A percentile compares a stretch with the other conserved stretches of the same genome.
These are phyloP conservation scores for Meteorus cinctellus DNA, from an alignment of 2,888 invertebrate genomes.

Conservation along the genomic window DNA sequence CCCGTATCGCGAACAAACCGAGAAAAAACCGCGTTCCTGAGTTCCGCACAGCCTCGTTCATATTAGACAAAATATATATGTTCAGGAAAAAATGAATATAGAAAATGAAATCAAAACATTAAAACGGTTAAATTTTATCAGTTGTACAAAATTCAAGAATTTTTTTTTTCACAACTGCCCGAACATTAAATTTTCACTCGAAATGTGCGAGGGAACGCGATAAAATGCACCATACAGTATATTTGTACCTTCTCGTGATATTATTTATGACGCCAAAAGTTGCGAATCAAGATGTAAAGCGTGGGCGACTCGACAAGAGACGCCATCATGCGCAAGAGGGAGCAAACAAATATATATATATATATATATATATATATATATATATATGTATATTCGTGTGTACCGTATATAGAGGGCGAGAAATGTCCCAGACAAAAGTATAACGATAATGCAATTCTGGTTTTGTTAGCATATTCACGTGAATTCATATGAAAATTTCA, in stretches of 20 bases:
- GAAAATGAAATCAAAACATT: background rate
- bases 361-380: conserved; percentile 30
- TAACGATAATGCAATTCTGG: conserved; percentile 27
- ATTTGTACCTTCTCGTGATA: conserved; percentile 49
- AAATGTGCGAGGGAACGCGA: conserved; percentile 33
- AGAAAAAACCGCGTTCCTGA: conserved; percentile 51
- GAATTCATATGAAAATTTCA: conserved; percentile 29
- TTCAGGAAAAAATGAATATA: background rate
- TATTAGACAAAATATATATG: background rate
- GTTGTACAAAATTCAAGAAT: background rate
- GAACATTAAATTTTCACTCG: conserved; percentile 30
- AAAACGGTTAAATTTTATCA: background rate
- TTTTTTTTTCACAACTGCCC: background rate
- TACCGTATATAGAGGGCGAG: conserved; percentile 34
- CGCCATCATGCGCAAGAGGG: conserved; percentile 28
- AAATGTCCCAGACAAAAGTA: conserved; percentile 48
- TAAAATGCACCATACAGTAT: background rate
- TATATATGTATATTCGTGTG: conserved; percentile 19
- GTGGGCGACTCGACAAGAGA: conserved; percentile 55
- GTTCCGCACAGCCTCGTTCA: background rate
- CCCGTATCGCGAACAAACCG: conserved; percentile 54
- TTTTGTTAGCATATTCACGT: conserved; percentile 32
- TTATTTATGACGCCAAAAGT: conserved; percentile 63
- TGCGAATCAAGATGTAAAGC: conserved; percentile 67
- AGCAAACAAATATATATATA: conserved; percentile 38